These are phyloP conservation scores for Oscheius sp. DNA, from an alignment of 2,888 invertebrate species.

Conservation along the genomic window DNA sequence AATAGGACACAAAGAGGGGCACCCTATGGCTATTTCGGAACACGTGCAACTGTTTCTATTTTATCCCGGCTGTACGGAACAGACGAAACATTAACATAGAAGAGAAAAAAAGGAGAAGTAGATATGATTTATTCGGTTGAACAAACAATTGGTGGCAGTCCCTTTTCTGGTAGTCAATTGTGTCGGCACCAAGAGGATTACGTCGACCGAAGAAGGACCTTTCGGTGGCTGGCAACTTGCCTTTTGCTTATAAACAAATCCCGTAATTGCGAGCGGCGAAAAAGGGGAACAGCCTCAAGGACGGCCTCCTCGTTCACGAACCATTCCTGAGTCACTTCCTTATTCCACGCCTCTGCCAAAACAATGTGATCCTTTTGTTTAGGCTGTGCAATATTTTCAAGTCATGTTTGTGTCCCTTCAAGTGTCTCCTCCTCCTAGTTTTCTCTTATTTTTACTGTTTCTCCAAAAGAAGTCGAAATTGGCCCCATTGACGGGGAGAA, in stretches of 20 bases:
- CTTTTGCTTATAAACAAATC: not conserved
- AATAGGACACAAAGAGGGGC: slow-evolving; percentile 1
- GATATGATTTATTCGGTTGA: too few species aligned
- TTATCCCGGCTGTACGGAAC: slow-evolving; percentile 70
- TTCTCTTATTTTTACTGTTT: too few species aligned
- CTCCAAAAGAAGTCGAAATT: too few species aligned
- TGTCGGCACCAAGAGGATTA: not conserved
- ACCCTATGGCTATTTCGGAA: slow-evolving; percentile 65
- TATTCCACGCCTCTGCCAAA: not conserved
- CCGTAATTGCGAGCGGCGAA: not conserved
- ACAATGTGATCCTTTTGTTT: not conserved
- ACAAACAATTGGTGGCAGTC: too few species aligned
- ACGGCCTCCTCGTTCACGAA: too few species aligned
- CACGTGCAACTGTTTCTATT: slow-evolving; percentile 36
- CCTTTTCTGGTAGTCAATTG: not conserved
- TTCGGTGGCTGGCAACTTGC: not conserved
- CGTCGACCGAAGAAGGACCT: not conserved
- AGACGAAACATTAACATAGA: too few species aligned
- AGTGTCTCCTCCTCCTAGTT: too few species aligned
- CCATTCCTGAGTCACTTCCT: too few species aligned
- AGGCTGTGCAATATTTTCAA: not conserved
- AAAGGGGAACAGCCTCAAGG: too few species aligned
- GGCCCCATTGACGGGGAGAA: not conserved
- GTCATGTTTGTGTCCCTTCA: too few species aligned
- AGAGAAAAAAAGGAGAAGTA: too few species aligned